Evolutionary conservation across 2,888 invertebrate species (phyloP).

Genomic region (Ectobius pallidus): DNA sequence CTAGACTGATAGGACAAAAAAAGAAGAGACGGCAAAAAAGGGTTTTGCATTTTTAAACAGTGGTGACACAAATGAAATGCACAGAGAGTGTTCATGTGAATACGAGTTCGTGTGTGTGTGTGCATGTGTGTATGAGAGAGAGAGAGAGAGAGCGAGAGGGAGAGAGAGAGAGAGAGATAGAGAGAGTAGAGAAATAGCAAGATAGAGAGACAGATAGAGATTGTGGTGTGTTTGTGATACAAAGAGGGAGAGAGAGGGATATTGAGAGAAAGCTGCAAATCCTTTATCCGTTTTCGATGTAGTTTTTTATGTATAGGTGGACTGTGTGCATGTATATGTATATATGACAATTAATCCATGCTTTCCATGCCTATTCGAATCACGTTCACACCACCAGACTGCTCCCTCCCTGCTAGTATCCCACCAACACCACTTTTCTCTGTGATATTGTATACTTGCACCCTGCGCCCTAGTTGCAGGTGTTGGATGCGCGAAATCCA

Average conservation of each 20-base stretch:
- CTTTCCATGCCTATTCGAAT: constrained; percentile 11
- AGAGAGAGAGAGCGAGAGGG: no score
- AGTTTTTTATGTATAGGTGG: neutral
- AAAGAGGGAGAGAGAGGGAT: no score
- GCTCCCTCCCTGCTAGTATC: neutral
- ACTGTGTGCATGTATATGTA: constrained; percentile 6
- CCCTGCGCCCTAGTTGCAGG: neutral
- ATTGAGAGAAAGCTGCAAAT: neutral
- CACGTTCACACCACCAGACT: neutral
- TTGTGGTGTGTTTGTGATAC: no score
- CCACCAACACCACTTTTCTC: no score
- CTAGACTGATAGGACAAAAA: neutral
- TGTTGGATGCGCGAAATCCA: neutral
- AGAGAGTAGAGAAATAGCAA: no score
- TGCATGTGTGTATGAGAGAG: no score
- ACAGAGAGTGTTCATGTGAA: neutral
- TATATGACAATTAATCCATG: constrained; percentile 17
- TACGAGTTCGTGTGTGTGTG: no score
- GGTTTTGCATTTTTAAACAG: neutral
- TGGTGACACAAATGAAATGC: neutral
- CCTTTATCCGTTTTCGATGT: neutral
- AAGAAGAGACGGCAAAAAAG: neutral
- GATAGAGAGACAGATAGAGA: no score
- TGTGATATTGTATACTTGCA: constrained; percentile 1
- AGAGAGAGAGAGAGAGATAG: no score